These are phyloP conservation scores for Alcedo quadribrachys DNA, from an alignment of 2,797 vertebrate species.

Conservation along the genomic window DNA sequence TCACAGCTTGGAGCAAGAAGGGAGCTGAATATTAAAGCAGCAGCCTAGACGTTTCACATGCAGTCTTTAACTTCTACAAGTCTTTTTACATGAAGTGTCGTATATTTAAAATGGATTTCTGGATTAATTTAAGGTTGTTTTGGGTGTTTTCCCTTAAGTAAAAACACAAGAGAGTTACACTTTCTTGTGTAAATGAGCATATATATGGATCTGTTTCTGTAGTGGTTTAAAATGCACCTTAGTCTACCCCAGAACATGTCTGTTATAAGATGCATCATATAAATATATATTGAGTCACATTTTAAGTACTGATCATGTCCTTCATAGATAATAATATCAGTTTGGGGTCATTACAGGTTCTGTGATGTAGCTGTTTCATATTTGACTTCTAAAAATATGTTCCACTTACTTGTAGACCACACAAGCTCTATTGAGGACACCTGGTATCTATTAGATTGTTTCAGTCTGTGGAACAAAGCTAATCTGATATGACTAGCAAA, in stretches of 20 bases:
- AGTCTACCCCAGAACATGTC: slow-evolving; percentile 28
- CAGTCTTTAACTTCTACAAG: neutral
- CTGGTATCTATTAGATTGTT: slow-evolving; percentile 69
- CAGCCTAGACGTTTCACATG: neutral
- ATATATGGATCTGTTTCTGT: slow-evolving; percentile 23
- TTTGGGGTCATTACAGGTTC: slow-evolving; percentile 55
- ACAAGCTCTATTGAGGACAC: slow-evolving; percentile 47
- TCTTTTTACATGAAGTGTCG: neutral
- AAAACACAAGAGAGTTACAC: neutral
- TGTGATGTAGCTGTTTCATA: slow-evolving; percentile 62
- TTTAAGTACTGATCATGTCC: slow-evolving; percentile 22
- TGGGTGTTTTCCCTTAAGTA: slow-evolving; percentile 3
- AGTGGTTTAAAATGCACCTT: slow-evolving; percentile 17
- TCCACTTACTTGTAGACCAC: slow-evolving; percentile 62
- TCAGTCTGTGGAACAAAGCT: slow-evolving; percentile 50
- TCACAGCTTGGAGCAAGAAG: neutral
- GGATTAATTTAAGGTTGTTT: slow-evolving; percentile 37
- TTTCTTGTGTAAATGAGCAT: slow-evolving; percentile 33
- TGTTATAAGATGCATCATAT: slow-evolving; percentile 12
- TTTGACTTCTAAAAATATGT: slow-evolving; percentile 61
- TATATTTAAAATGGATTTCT: slow-evolving; percentile 44
- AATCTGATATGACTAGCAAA: slow-evolving; percentile 52
- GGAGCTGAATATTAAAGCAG: neutral
- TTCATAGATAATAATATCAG: slow-evolving; percentile 47
- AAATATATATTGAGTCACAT: slow-evolving; percentile 33